Evolutionary conservation across 2,797 vertebrate species (phyloP).

Genomic region (Rhodeus uyekii): DNA sequence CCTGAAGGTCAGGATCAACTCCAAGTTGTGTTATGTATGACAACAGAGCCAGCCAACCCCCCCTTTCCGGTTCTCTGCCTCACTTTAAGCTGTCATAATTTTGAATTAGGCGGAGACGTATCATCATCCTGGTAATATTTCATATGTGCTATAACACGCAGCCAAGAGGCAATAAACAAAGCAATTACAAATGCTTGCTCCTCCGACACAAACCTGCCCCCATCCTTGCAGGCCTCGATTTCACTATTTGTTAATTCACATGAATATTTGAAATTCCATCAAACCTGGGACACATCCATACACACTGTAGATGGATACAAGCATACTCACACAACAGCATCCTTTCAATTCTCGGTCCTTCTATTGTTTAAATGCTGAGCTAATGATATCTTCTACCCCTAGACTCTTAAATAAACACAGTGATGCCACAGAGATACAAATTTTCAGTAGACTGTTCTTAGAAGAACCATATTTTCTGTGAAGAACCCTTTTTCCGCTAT

Average conservation of each 20-base stretch:
- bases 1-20: constrained; percentile 48
- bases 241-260: constrained; percentile 39
- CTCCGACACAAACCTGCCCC: constrained; percentile 45
- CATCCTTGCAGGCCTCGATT: constrained; percentile 25
- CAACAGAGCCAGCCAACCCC: constrained; percentile 25
- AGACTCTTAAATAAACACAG: neutral
- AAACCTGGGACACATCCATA: constrained; percentile 17
- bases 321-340: neutral
- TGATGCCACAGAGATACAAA: neutral
- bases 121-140: constrained; percentile 57
- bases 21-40: constrained; percentile 28
- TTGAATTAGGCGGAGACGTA: constrained; percentile 59
- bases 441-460: neutral
- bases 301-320: neutral
- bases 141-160: constrained; percentile 36
- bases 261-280: constrained; percentile 52
- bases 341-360: neutral
- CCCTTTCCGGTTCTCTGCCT: constrained; percentile 5
- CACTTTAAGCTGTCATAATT: constrained; percentile 55
- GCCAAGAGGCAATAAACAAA: constrained; percentile 61
- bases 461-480: neutral
- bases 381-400: neutral
- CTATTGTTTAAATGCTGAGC: neutral
- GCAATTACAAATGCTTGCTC: constrained; percentile 55
- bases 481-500: too few relatives aligned